Evolutionary conservation across 2,797 vertebrate genomes (phyloP), one percentile per base, ranked within the genome.

Genomic region (Leuciscus waleckii): DNA sequence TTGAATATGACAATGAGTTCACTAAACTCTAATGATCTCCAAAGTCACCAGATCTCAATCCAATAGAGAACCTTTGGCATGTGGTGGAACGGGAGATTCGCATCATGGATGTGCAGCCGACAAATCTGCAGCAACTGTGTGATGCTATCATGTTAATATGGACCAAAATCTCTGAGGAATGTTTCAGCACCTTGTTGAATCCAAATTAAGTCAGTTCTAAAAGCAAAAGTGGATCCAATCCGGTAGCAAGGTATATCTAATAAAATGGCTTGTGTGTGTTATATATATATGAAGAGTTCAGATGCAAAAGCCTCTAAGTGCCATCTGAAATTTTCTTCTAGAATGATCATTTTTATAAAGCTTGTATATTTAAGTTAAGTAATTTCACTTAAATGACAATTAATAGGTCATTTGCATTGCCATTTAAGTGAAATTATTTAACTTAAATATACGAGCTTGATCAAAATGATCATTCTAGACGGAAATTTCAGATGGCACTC

Each of bases 61-160:
- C 81, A 86, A 58, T 71, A 84, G 81, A 88, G 78, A 74, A 88
- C 5, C 41, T 81, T 83, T 87, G 74, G 70, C 70, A 86, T 89
- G 85, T 88, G 81, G 29, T 90, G 87, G 87, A 92, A 91, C 5
- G 23, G 75, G 87, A 92, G 85, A 90, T 88, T 90, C 1, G 0
- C 88, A 91, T 91, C 69, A 90, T 89, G 61, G 88, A 93, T 90
- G 87, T 91, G 87, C 87, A 92, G 87, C 91, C 49, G 80, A 92
- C 86, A 92, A 93, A 93, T 91, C 89, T 92, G 84, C 88, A 87
- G 79, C 85, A 91, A 91, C 88, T 91, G 84, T 0, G n/a, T 92
- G 89, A 92, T 88, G 82, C 81, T 61, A 73, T 90, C 83, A 90
- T 89, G 81, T 91, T 82, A 67, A 58, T 26, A 54, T 76, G 29